Evolutionary conservation across 2,113 vertebrate species (phyloP).

Genomic region (Todiramphus chloris): DNA sequence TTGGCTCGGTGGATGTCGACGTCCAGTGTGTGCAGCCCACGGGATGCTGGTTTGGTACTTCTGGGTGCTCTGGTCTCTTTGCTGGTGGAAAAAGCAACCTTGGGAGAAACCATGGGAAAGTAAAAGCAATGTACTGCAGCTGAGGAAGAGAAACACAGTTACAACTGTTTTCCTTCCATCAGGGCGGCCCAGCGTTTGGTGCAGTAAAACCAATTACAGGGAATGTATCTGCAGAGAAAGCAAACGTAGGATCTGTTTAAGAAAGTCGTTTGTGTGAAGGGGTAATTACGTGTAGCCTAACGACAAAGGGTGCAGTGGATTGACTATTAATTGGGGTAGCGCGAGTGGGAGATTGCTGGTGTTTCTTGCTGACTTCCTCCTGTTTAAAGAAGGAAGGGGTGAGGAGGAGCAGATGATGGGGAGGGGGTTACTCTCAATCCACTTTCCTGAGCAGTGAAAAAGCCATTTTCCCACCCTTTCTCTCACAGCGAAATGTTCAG

Average conservation of each 20-base stretch:
- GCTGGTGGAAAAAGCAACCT: background rate
- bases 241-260: slow-evolving; percentile 46
- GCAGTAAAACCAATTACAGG: slow-evolving; percentile 35
- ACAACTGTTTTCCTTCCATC: background rate
- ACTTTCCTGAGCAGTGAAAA: background rate
- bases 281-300: slow-evolving; percentile 34
- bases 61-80: background rate
- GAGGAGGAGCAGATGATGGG: slow-evolving; percentile 12
- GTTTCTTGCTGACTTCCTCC: slow-evolving; percentile 42
- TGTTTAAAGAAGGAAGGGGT: slow-evolving; percentile 21
- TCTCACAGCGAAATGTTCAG: background rate
- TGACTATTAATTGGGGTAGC: slow-evolving; percentile 56
- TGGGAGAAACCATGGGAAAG: background rate
- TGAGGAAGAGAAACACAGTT: background rate
- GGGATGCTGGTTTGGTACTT: background rate
- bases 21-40: rapidly evolving
- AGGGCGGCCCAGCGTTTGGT: slow-evolving; percentile 34
- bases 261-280: slow-evolving; percentile 4
- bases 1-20: rapidly evolving
- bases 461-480: background rate
- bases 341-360: background rate
- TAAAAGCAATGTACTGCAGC: background rate
- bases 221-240: slow-evolving; percentile 18
- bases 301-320: background rate
- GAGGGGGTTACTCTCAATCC: background rate